Evolutionary conservation across 1,140 invertebrate genomes (phyloP).

Genomic region (Spodoptera litura): DNA sequence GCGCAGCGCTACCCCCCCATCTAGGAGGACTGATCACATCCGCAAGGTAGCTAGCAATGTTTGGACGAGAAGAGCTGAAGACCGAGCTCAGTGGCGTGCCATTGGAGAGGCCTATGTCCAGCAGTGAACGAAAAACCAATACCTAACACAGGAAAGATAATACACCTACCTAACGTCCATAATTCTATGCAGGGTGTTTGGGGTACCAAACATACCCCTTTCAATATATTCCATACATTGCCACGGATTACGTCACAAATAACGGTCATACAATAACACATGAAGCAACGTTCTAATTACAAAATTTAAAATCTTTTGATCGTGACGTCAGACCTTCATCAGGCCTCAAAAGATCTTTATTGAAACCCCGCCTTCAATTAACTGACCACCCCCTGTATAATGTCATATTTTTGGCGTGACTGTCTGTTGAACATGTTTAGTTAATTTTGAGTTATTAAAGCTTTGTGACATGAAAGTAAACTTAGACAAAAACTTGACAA

Average conservation of each 20-base stretch:
- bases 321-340: conserved; percentile 73
- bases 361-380: conserved; percentile 79
- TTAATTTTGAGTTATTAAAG: background rate
- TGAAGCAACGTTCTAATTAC: conserved; percentile 46
- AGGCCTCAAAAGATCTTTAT: conserved; percentile 70
- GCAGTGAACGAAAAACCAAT: too few relatives aligned
- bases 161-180: background rate
- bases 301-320: conserved; percentile 66
- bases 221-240: conserved; percentile 20
- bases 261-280: conserved; percentile 61
- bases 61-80: too few relatives aligned
- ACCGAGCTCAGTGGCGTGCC: too few relatives aligned
- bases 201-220: conserved; percentile 1
- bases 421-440: background rate
- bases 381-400: conserved; percentile 74
- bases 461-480: background rate
- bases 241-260: conserved; percentile 40
- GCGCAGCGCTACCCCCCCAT: too few relatives aligned
- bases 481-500: too few relatives aligned
- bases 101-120: too few relatives aligned
- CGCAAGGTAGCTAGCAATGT: too few relatives aligned
- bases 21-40: too few relatives aligned
- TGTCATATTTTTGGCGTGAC: background rate
- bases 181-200: background rate
- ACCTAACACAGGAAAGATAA: background rate